phyloP scores from a whole-genome alignment of 1,140 invertebrate species.

The Sminthurides bifidus region DNA sequence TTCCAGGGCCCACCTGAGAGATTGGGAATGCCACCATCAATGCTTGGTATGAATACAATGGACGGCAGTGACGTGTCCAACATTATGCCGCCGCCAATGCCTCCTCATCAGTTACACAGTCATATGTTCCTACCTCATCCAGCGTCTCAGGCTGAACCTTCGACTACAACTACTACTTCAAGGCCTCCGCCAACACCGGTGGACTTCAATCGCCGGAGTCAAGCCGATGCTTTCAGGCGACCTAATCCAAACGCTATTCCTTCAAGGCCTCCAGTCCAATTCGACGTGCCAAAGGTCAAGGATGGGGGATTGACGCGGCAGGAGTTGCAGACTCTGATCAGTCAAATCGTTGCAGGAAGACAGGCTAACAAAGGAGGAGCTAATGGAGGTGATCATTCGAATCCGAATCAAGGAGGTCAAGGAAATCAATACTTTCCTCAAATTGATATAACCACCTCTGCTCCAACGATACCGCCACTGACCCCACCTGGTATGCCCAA shows the following conservation, averaged over 20 bases:
- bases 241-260: not conserved
- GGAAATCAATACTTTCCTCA: not conserved
- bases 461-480: not conserved
- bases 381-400: not conserved
- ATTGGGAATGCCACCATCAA: too few relatives aligned
- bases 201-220: too few relatives aligned
- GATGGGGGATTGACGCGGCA: slow-evolving; percentile 3
- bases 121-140: not conserved
- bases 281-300: not conserved
- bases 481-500: not conserved
- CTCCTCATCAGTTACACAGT: not conserved
- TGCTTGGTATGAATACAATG: too few relatives aligned
- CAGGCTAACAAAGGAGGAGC: not conserved
- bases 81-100: not conserved
- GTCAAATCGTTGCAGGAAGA: not conserved
- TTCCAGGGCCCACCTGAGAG: too few relatives aligned
- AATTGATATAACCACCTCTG: slow-evolving; percentile 3
- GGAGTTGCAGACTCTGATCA: slow-evolving; percentile 16
- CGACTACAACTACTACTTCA: not conserved
- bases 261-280: not conserved
- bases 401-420: not conserved
- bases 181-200: not conserved
- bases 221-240: not conserved
- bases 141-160: not conserved
- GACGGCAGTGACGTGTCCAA: not conserved